Conservation (phyloP, 2,113 vertebrate species). For the Hiodon alosoides region DNA sequence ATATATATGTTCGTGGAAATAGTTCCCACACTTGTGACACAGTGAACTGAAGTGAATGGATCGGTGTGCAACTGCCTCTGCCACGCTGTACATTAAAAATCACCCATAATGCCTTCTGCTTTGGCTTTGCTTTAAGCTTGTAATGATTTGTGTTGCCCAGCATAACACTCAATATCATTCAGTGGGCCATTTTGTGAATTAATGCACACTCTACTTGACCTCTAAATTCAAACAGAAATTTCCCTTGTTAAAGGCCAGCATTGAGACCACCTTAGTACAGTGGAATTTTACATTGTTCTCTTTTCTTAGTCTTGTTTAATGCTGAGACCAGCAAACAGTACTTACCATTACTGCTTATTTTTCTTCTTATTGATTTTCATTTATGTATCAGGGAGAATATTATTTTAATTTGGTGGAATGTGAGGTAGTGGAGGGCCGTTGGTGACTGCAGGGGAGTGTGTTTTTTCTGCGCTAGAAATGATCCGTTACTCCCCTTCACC, state of each 20-base stretch:
- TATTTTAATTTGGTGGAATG: not conserved
- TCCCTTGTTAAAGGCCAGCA: not conserved
- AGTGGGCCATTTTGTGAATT: not conserved
- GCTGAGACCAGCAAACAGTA: not conserved
- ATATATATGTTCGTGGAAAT: too few species aligned
- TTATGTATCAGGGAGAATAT: not conserved
- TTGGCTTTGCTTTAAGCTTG: not conserved
- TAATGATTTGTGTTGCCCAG: not conserved
- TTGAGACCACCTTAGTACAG: not conserved
- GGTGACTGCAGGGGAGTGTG: not conserved
- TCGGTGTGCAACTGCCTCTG: too few species aligned
- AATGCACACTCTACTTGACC: not conserved
- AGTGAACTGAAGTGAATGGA: too few species aligned
- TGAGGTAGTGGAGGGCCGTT: not conserved
- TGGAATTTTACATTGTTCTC: not conserved
- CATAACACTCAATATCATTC: not conserved
- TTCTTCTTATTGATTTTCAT: not conserved
- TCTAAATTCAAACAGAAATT: not conserved
- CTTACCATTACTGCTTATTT: constrained; percentile 1
- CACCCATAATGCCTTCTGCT: too few species aligned
- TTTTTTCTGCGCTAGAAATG: not conserved
- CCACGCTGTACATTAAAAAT: too few species aligned
- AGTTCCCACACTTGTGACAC: too few species aligned
- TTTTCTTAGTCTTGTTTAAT: not conserved
- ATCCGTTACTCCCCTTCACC: not conserved